These are phyloP conservation scores for Redunca redunca DNA, from an alignment of 2,113 vertebrate genomes.

Conservation along the genomic window DNA sequence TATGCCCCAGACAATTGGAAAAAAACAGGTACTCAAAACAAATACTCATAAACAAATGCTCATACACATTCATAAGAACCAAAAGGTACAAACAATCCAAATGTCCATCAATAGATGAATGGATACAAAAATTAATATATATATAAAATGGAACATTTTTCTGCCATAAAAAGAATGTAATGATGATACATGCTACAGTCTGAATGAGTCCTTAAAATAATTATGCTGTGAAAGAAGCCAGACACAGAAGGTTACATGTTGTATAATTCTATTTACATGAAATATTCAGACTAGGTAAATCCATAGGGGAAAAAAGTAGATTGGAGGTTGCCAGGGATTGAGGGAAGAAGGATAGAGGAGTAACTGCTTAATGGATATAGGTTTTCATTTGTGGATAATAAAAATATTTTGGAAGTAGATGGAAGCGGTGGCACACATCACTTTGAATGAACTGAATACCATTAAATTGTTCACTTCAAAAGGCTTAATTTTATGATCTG, in stretches of 20 bases:
- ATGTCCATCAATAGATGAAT: background rate
- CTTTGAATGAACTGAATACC: background rate
- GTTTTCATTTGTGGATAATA: background rate
- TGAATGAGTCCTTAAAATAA: background rate
- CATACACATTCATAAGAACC: background rate
- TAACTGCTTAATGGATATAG: background rate
- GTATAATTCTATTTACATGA: background rate
- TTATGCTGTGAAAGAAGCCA: background rate
- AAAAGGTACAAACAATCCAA: background rate
- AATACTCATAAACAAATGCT: background rate
- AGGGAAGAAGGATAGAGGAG: background rate
- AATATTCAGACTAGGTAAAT: background rate
- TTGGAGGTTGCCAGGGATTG: background rate
- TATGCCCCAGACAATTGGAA: background rate
- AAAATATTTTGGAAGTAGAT: background rate
- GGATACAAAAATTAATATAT: background rate
- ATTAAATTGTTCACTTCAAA: background rate
- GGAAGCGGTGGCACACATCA: background rate
- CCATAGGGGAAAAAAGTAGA: background rate
- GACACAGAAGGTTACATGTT: background rate
- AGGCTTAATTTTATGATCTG: background rate
- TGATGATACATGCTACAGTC: background rate
- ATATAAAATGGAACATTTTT: background rate
- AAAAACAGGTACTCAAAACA: background rate
- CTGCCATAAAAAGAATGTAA: background rate